Evolutionary conservation across 2,113 vertebrate species (phyloP), one percentile per base, ranked within the genome.

Genomic region (Microcebus murinus): DNA sequence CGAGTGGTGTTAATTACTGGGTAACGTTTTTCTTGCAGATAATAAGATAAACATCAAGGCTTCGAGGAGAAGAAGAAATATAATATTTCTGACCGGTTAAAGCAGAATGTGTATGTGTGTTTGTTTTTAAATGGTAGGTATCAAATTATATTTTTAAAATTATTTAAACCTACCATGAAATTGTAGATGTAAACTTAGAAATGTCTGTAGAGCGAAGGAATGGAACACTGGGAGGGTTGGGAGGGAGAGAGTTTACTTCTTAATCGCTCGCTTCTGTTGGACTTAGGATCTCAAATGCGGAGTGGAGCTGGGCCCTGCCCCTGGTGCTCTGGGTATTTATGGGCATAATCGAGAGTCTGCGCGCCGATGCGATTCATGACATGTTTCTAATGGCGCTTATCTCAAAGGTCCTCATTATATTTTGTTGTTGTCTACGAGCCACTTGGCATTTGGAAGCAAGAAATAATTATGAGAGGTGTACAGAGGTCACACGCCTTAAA

Each of bases 381-480:
- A 36, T 88, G n/a, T 61, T 97, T 95, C 55, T 89, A 90, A 86
- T 76, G 63, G 39, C 67, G 87, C 57, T 91, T 94, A 88, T 74
- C 77, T 97, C 25, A 17, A 57, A 84, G 68, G 88, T 89, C 34
- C 88, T 96, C 92, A 68, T 96, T 94, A 96, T 65, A 21, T 29
- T 90, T 73, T 71, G 50, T 34, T n/a, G 25, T 71, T 77, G 59
- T 76, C 59, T 94, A 94, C 93, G 86, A 96, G 80, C 61, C 87
- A 89, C 45, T 97, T 96, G 95, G 92, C 91, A 96, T 96, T 97
- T 96, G 13, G 68, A 95, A 90, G 42, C 50, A 97, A 88, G 68
- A 85, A 96, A 94, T 94, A 97, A 94, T 96, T 90, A 91, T 67
- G 83, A 97, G 86, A 93, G 57, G 45, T 70, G 85, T 13, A 57